phyloP scores from a whole-genome alignment of 64 coral and sea anemone species.

The Pachyseris speciosa region DNA sequence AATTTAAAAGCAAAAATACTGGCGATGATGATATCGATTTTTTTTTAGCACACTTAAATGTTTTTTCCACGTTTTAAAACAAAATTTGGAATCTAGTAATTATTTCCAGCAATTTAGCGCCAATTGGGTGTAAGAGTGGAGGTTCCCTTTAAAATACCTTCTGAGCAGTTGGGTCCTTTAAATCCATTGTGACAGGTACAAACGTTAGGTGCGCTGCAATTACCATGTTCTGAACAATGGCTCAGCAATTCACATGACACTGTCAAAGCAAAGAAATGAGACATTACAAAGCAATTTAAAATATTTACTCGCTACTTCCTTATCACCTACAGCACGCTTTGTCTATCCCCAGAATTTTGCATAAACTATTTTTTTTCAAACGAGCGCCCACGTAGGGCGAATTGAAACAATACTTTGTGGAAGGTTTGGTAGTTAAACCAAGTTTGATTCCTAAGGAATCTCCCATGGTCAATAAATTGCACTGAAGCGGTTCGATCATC shows the following conservation, averaged over 20 bases:
- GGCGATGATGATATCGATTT: too few species aligned
- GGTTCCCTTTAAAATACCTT: slow-evolving; percentile 22
- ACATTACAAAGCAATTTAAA: background rate
- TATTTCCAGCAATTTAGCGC: background rate
- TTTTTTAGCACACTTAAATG: too few species aligned
- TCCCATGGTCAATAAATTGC: too few species aligned
- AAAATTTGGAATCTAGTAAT: background rate
- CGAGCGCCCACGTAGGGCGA: too few species aligned
- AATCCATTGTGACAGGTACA: slow-evolving; percentile 56
- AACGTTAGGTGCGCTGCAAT: slow-evolving; percentile 56
- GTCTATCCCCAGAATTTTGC: too few species aligned
- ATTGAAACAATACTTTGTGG: too few species aligned
- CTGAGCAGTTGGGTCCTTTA: slow-evolving; percentile 65
- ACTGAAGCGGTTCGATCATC: too few species aligned
- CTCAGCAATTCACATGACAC: slow-evolving; percentile 60
- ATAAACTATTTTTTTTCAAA: too few species aligned
- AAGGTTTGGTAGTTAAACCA: too few species aligned
- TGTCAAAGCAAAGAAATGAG: slow-evolving; percentile 1
- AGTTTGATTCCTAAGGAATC: too few species aligned
- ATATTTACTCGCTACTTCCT: background rate
- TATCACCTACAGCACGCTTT: background rate
- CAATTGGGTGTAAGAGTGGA: background rate
- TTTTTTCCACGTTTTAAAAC: too few species aligned
- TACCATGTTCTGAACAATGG: slow-evolving; percentile 58
- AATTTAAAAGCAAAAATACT: too few species aligned